phyloP scores from a whole-genome alignment of 2,113 vertebrate species.

The Apodemus sylvaticus region DNA sequence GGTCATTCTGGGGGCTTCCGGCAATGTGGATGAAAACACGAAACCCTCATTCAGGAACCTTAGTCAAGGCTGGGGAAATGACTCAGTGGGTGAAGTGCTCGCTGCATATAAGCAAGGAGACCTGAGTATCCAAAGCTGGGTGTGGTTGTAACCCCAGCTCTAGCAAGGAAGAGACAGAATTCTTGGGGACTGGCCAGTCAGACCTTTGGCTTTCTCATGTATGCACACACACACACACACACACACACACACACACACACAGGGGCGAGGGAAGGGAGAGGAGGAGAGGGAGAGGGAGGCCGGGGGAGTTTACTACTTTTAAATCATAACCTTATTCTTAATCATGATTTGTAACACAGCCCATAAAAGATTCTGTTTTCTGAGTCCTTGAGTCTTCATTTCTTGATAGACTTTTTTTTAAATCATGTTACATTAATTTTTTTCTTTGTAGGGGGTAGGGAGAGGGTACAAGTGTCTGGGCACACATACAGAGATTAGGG shows the following conservation, averaged over 20 bases:
- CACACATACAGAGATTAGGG: background rate
- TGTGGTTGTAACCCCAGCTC: no score
- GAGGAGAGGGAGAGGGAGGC: no score
- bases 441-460: no score
- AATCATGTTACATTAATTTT: background rate
- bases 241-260: background rate
- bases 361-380: background rate
- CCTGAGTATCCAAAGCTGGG: background rate
- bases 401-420: background rate
- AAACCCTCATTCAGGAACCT: background rate
- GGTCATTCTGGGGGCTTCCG: background rate
- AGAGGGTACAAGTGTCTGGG: background rate
- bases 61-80: no score
- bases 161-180: background rate
- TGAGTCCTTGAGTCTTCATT: background rate
- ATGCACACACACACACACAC: fast-evolving
- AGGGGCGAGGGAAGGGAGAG: background rate
- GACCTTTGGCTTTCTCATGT: background rate
- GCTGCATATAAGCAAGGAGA: background rate
- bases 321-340: background rate
- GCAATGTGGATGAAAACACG: background rate
- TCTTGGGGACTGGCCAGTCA: background rate
- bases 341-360: background rate
- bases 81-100: background rate
- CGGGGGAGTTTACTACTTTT: fast-evolving